Evolutionary conservation across 1,140 invertebrate species (phyloP).

Genomic region (Drosophila baimaii): DNA sequence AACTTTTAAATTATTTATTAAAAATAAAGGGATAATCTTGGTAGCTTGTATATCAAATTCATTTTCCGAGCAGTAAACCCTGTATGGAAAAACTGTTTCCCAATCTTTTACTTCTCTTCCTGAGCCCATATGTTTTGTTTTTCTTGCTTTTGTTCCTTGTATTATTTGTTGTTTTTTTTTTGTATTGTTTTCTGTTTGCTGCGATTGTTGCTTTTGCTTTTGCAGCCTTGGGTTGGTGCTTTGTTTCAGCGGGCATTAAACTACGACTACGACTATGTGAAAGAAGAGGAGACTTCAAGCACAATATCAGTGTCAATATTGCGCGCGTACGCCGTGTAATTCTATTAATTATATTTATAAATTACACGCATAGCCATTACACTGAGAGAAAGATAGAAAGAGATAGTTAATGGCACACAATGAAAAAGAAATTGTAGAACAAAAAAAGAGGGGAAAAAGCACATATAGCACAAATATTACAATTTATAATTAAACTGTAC

Average conservation of each 20-base stretch:
- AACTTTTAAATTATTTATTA: not conserved
- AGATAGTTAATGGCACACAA: not conserved
- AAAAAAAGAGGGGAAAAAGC: not conserved
- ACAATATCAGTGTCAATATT: constrained; percentile 82
- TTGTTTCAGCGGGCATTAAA: constrained; percentile 78
- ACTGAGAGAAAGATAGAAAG: not conserved
- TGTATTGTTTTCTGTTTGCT: constrained; percentile 8
- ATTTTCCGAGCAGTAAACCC: not conserved
- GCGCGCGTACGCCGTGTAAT: constrained; percentile 67
- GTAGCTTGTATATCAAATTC: not conserved
- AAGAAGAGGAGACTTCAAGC: constrained; percentile 32
- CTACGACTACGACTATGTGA: constrained; percentile 46
- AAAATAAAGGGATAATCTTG: too few species aligned
- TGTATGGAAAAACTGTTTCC: not conserved
- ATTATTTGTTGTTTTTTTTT: constrained; percentile 11
- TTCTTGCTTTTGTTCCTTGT: constrained; percentile 4
- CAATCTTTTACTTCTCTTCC: not conserved
- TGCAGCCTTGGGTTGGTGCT: constrained; percentile 74
- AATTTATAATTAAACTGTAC: not conserved
- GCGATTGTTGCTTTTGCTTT: constrained; percentile 30
- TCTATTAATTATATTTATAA: constrained; percentile 70
- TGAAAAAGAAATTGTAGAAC: not conserved
- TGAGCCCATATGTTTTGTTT: not conserved
- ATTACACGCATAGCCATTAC: constrained; percentile 33
- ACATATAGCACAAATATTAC: too few species aligned